Percentiles rank a stretch among this genome's conserved stretches.
Conservation (phyloP, 2,113 vertebrate genomes). For the Epinephelus fuscoguttatus region DNA sequence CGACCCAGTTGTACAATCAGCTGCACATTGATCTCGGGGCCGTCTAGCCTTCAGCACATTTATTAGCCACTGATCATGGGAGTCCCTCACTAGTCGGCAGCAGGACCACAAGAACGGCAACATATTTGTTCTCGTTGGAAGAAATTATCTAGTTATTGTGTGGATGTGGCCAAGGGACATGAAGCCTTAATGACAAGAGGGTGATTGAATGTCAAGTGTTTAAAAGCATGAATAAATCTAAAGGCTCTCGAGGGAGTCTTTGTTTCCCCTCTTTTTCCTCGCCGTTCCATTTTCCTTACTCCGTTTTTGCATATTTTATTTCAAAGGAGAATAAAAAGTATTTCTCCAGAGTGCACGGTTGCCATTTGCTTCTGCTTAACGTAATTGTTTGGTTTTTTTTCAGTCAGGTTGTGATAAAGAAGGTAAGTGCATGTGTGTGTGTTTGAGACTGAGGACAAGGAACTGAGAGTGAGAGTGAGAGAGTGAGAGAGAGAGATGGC, state of each 20-base stretch:
- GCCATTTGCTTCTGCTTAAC: constrained; percentile 39
- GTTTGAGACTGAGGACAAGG: background rate
- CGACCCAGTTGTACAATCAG: constrained; percentile 71
- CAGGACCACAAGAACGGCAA: constrained; percentile 21
- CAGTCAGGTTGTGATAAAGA: constrained; percentile 29
- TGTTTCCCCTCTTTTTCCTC: constrained; percentile 35
- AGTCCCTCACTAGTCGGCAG: constrained; percentile 48
- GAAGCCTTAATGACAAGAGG: constrained; percentile 66
- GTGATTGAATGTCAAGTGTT: constrained; percentile 76
- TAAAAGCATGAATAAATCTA: constrained; percentile 76
- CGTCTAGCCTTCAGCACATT: constrained; percentile 67
- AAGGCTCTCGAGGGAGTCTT: constrained; percentile 63
- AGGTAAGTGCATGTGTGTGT: background rate
- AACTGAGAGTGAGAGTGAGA: background rate
- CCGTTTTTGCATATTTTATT: constrained; percentile 54
- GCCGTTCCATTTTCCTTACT: constrained; percentile 19
- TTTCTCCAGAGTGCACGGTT: constrained; percentile 39
- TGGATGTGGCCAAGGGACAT: constrained; percentile 60
- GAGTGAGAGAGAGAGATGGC: constrained; percentile 11
- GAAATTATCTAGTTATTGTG: constrained; percentile 67
- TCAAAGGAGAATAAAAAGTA: constrained; percentile 40
- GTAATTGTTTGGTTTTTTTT: constrained; percentile 28
- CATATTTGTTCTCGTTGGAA: constrained; percentile 61
- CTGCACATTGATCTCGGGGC: constrained; percentile 71
- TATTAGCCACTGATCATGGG: constrained; percentile 66